Evolutionary conservation across 2,113 vertebrate genomes (phyloP).

Genomic region (Parotia lawesii): DNA sequence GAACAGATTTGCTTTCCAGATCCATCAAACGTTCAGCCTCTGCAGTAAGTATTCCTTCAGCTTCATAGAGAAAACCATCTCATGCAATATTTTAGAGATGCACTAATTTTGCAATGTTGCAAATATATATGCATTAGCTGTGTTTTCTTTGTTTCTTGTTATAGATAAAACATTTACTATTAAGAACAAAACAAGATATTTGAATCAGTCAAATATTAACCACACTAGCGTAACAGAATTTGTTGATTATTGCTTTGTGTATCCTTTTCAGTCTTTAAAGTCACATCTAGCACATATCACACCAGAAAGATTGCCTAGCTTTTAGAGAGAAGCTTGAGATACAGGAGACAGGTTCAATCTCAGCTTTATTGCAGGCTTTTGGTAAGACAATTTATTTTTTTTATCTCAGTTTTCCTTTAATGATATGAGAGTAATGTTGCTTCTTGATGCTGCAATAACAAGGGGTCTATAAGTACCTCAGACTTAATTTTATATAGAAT

Average conservation of each 20-base stretch:
- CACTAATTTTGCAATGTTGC: not conserved
- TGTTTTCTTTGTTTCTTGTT: not conserved
- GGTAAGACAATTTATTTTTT: not conserved
- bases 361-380: not conserved
- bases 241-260: not conserved
- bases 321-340: not conserved
- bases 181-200: not conserved
- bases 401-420: not conserved
- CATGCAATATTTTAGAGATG: not conserved
- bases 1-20: slow-evolving; percentile 56
- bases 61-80: not conserved
- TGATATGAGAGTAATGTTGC: not conserved
- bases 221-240: not conserved
- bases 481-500: not conserved
- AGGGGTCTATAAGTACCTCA: not conserved
- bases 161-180: not conserved
- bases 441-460: not conserved
- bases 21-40: slow-evolving; percentile 46
- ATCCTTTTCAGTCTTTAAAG: not conserved
- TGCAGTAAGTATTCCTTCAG: slow-evolving; percentile 70
- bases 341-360: not conserved
- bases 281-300: not conserved
- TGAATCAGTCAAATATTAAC: not conserved
- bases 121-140: not conserved
- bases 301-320: not conserved